Evolutionary conservation across 2,797 vertebrate genomes (phyloP), one percentile per base, ranked within the genome.

Genomic region (Tympanoctomys barrerae): DNA sequence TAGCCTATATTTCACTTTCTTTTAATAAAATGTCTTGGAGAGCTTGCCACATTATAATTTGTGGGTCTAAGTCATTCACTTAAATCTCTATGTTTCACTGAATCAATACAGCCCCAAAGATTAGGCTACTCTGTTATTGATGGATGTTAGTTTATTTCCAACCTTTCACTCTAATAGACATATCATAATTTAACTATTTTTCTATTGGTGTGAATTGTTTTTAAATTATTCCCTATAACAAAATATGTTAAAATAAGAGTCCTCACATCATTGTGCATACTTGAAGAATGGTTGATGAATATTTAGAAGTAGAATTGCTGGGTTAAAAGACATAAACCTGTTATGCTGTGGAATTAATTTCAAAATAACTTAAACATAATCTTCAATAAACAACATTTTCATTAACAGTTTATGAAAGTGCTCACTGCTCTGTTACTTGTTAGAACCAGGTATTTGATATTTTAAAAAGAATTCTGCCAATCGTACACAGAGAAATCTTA

Each of bases 351-450:
- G 22, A 86, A 90, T 68, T 73, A 68, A 73, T 90, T 24, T 14
- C 80, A 78, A 91, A 82, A 73, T 91, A 62, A 94, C 66, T 78
- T 82, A 83, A 90, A 83, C 1, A 59, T 54, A 79, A 83, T 26
- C 21, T 78, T 87, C 70, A n/a, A 28, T 64, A 68, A 90, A 89
- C 21, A 94, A 83, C 11, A 73, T 21, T 68, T 80, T 39, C 9
- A 61, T 33, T 89, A 86, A 49, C 8, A 73, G 21, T 46, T 28
- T 46, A 39, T 46, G 22, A 59, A 93, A 66, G 33, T 82, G 33
- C 5, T 66, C 73, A 9, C 4, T 94, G 31, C 78, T 87, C 61
- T 39, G 89, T 66, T 85, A 93, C 59, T 39, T 90, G 12, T 83
- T 52, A 94, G 42, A 46, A 61, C 28, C 33, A 89, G 49, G 49